phyloP scores from a whole-genome alignment of 1,140 invertebrate genomes.

The silkworm (Bombyx mori) region DNA sequence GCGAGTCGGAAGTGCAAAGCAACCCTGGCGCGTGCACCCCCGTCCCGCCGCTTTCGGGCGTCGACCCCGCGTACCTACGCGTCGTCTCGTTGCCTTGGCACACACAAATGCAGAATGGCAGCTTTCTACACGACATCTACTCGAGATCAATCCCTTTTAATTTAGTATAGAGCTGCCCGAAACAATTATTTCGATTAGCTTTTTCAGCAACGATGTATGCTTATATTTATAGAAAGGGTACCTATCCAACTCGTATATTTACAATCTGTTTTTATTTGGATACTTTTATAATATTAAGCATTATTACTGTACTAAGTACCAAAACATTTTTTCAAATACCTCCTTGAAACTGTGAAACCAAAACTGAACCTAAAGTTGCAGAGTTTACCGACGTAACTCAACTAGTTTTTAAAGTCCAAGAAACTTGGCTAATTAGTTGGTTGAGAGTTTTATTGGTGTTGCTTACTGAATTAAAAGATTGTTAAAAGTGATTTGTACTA shows the following conservation, averaged over 20 bases:
- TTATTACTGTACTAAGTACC: no score
- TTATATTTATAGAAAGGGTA: no score
- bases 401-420: constrained; percentile 46
- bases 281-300: no score
- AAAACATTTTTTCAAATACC: no score
- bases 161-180: no score
- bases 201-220: no score
- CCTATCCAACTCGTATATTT: no score
- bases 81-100: constrained; percentile 16
- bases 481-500: neutral
- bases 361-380: neutral
- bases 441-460: constrained; percentile 35
- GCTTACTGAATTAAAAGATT: constrained; percentile 11
- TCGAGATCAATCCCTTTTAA: no score
- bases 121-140: constrained; percentile 1
- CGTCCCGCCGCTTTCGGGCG: constrained; percentile 37
- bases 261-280: no score
- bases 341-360: neutral
- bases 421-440: constrained; percentile 57
- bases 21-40: constrained; percentile 29
- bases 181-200: no score
- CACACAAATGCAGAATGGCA: constrained; percentile 29
- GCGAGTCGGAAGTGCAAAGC: constrained; percentile 63
- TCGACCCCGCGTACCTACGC: constrained; percentile 40
- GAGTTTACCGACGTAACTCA: constrained; percentile 29